These are phyloP conservation scores for Ramphastos sulfuratus DNA, from an alignment of 2,113 vertebrate genomes.

Conservation along the genomic window DNA sequence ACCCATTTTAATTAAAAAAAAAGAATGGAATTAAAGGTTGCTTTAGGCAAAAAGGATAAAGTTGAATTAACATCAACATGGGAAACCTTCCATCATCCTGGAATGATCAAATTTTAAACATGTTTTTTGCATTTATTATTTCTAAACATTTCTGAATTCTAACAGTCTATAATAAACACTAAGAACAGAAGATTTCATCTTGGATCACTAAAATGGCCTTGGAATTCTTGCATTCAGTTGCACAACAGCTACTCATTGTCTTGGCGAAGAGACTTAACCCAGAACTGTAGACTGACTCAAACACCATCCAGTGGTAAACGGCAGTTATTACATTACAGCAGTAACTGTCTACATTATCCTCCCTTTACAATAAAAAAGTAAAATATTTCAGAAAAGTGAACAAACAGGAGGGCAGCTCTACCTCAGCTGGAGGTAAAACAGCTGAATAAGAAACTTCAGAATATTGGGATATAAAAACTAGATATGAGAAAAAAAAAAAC, in stretches of 20 bases:
- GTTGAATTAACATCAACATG: background rate
- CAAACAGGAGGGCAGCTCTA: background rate
- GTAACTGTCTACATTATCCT: background rate
- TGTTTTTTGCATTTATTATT: slow-evolving; percentile 4
- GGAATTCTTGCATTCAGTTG: background rate
- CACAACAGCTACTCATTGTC: background rate
- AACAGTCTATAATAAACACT: background rate
- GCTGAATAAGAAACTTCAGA: background rate
- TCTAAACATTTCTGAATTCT: slow-evolving; percentile 14
- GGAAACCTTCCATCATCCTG: background rate
- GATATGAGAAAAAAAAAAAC: background rate
- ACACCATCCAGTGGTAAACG: slow-evolving; percentile 57
- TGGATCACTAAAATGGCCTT: background rate
- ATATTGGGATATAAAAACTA: background rate
- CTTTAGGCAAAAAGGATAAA: slow-evolving; percentile 26
- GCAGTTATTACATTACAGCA: slow-evolving; percentile 35
- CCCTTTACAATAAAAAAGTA: background rate
- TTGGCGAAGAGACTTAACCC: background rate
- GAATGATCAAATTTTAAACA: background rate
- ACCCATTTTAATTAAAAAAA: slow-evolving; percentile 28
- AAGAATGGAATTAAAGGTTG: slow-evolving; percentile 31
- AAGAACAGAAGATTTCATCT: background rate
- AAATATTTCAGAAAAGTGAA: background rate
- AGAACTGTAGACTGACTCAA: slow-evolving; percentile 39
- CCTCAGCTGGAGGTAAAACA: background rate